phyloP scores from a whole-genome alignment of 2,113 vertebrate species.

The Panthera leo region DNA sequence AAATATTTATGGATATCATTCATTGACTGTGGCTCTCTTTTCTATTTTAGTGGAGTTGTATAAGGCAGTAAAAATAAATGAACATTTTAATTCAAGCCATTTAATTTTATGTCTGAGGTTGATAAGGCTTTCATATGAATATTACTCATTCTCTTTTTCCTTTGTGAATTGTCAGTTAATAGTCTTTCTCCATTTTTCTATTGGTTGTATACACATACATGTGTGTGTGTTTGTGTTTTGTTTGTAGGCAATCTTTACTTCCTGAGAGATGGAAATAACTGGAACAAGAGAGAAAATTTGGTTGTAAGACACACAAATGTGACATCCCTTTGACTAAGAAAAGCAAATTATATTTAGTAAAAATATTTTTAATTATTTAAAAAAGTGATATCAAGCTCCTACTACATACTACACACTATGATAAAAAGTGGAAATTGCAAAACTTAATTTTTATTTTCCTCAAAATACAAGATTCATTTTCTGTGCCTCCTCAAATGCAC shows the following conservation, averaged over 20 bases:
- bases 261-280: constrained; percentile 17
- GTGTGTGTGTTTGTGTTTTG: background rate
- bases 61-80: background rate
- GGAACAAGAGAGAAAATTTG: background rate
- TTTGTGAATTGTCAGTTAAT: background rate
- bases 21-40: background rate
- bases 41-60: background rate
- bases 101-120: background rate
- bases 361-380: constrained; percentile 5
- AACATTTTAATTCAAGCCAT: background rate
- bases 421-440: background rate
- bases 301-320: background rate
- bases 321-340: constrained; percentile 11
- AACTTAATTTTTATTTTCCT: background rate
- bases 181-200: background rate
- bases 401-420: background rate
- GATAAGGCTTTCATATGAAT: background rate
- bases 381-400: background rate
- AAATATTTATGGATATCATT: background rate
- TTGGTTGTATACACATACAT: background rate
- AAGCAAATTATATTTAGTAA: background rate
- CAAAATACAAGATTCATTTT: background rate
- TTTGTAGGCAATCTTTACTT: background rate
- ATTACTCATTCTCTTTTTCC: background rate
- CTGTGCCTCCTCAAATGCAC: background rate